A percentile compares a stretch with the other conserved stretches of the same genome.
Conservation (phyloP, 2,888 invertebrate species). For the Pollenia griseotomentosa region DNA sequence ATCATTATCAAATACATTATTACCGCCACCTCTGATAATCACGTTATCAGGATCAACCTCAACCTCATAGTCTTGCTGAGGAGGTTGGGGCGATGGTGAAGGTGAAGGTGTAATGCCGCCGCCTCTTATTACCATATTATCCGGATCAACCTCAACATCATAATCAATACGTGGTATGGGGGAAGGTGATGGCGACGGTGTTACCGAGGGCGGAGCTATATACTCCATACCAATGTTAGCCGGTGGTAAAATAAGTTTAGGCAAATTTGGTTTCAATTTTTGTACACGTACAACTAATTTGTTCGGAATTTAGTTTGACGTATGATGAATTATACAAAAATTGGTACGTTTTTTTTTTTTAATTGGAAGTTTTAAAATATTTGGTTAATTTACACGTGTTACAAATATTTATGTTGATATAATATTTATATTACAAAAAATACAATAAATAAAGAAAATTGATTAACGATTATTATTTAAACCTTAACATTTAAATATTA, state of each 20-base stretch:
- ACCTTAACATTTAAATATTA: slow-evolving; percentile 69
- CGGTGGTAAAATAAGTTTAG: slow-evolving; percentile 83
- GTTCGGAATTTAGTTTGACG: slow-evolving; percentile 59
- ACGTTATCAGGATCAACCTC: slow-evolving; percentile 83
- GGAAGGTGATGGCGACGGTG: slow-evolving; percentile 83
- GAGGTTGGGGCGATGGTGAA: slow-evolving; percentile 68
- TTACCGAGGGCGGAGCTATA: slow-evolving; percentile 77
- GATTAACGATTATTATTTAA: slow-evolving; percentile 61
- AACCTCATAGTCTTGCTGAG: slow-evolving; percentile 78
- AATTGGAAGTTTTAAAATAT: slow-evolving; percentile 49
- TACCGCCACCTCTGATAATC: slow-evolving; percentile 79
- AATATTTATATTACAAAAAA: slow-evolving; percentile 66
- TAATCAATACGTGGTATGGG: slow-evolving; percentile 81
- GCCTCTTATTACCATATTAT: slow-evolving; percentile 81
- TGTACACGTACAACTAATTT: slow-evolving; percentile 83
- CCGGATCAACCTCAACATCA: slow-evolving; percentile 84
- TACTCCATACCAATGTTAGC: slow-evolving; percentile 81
- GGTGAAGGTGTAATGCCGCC: slow-evolving; percentile 76
- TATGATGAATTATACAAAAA: slow-evolving; percentile 52
- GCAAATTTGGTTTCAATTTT: slow-evolving; percentile 84
- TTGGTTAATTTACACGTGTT: slow-evolving; percentile 78
- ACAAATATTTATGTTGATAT: slow-evolving; percentile 65
- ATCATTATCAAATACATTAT: slow-evolving; percentile 61
- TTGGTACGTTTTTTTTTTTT: slow-evolving; percentile 56
- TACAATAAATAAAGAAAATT: slow-evolving; percentile 67